Conservation (phyloP, 2,888 invertebrate species). For the Micoletzkya japonica region DNA sequence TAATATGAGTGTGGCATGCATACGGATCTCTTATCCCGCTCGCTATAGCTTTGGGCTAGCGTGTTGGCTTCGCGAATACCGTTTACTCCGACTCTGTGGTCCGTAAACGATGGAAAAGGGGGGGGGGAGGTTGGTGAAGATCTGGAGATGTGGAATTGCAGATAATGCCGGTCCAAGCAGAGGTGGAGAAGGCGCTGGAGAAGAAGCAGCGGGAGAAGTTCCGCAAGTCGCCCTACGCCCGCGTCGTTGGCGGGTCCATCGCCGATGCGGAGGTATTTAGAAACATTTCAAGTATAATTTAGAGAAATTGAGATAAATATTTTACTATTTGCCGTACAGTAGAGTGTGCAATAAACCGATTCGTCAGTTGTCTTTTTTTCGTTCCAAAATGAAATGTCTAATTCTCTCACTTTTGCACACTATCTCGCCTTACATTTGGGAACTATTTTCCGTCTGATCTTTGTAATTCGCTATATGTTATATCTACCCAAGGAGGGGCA, state of each 20-base stretch:
- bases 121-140: too few relatives aligned
- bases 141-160: conserved; percentile 26
- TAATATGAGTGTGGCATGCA: too few relatives aligned
- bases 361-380: too few relatives aligned
- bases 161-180: conserved; percentile 46
- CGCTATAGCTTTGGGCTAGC: too few relatives aligned
- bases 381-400: too few relatives aligned
- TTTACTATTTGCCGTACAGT: neutral
- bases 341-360: neutral
- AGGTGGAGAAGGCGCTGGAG: conserved; percentile 55
- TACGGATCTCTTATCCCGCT: too few relatives aligned
- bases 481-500: neutral
- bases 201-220: conserved; percentile 55
- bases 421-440: too few relatives aligned
- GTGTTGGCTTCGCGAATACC: neutral
- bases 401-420: too few relatives aligned
- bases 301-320: too few relatives aligned
- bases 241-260: conserved; percentile 39
- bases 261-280: conserved; percentile 15
- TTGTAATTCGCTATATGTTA: neutral
- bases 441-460: too few relatives aligned
- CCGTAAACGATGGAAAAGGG: too few relatives aligned
- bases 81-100: neutral
- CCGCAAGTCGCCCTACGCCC: conserved; percentile 47
- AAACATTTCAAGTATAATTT: neutral